phyloP scores from a whole-genome alignment of 2,888 invertebrate genomes.

The Caenorhabditis macrosperma region DNA sequence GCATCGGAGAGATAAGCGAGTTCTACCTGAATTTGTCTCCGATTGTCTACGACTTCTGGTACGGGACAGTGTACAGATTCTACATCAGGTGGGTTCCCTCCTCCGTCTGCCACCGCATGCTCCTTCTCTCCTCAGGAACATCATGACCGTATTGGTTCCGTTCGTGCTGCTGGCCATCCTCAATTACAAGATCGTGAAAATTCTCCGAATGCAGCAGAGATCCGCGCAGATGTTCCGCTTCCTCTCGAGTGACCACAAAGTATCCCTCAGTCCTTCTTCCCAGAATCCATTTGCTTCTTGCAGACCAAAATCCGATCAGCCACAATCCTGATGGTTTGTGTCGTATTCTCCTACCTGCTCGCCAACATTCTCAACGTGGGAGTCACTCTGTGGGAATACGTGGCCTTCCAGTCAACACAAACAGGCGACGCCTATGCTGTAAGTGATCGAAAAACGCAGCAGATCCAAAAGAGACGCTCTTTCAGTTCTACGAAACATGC shows the following conservation, averaged over 20 bases:
- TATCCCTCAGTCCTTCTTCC: too few relatives aligned
- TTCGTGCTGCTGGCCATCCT: conserved; percentile 74
- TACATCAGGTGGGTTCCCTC: conserved; percentile 53
- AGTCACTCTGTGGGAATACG: conserved; percentile 77
- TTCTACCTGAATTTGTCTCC: conserved; percentile 68
- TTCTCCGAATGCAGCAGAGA: conserved; percentile 73
- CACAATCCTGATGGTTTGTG: conserved; percentile 76
- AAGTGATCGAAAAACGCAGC: neutral
- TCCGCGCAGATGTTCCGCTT: conserved; percentile 79
- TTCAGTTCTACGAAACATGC: conserved; percentile 76
- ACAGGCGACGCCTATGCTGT: conserved; percentile 70
- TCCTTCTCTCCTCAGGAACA: conserved; percentile 62
- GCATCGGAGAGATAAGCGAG: conserved; percentile 71
- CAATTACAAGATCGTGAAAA: conserved; percentile 73
- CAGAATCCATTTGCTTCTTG: too few relatives aligned
- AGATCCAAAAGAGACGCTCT: too few relatives aligned
- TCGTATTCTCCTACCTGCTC: conserved; percentile 78
- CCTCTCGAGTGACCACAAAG: conserved; percentile 76
- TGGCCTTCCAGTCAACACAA: conserved; percentile 74
- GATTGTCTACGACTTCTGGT: conserved; percentile 71
- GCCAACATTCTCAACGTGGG: conserved; percentile 78
- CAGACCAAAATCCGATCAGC: conserved; percentile 78
- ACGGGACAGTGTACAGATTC: conserved; percentile 75
- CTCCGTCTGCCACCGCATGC: neutral
- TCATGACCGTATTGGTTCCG: conserved; percentile 77